Base-by-base conservation (phyloP, 2,888 invertebrate species). In the Drosophila aldrichi region DNA sequence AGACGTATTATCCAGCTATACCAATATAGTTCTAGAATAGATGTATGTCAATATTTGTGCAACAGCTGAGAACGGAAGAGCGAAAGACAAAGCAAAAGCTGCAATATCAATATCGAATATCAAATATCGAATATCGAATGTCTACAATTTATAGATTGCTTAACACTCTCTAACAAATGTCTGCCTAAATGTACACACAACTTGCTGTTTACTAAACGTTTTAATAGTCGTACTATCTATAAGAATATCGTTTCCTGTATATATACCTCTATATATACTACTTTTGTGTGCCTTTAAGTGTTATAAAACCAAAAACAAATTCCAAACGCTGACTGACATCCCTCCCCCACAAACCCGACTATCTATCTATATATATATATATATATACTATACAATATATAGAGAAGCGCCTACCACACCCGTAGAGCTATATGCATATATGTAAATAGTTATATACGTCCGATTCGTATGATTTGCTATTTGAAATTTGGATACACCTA, bases 1-100 rank as follows among this genome's bases (percentile, higher is more conserved):
- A 38, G 22, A 16, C 14, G 20, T 34, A 51, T 20, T 51, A 51
- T 36, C 60, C 75, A 76, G 79, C 70, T 75, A 68, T 74, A 57
- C 59, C 46, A 79, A 75, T 63, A 76, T 48, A 70, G 62, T 62
- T 70, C 56, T 43, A 34, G 16, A 36, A 55, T 70, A 83, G 54
- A 76, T 83, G 68, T 66, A 67, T 73, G 65, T 66, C 81, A 64
- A 83, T 81, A 86, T 86, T 85, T 85, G 74, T 70, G 78, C 74
- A 68, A 71, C 62, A 70, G 61, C 62, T 60, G 56, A 62, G 41
- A 32, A 52, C 41, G 16, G 18, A 67, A 41, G 68, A 18, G 36
- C 52, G 16, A 22, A 36, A 36, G 18, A 59, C 41, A 67, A 51
- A 22, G 40, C 40, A 75, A 20, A 41, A 70, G 63, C 18, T 56